These are phyloP conservation scores for Myotis lucifugus DNA, from an alignment of 2,113 vertebrate species.

Conservation along the genomic window DNA sequence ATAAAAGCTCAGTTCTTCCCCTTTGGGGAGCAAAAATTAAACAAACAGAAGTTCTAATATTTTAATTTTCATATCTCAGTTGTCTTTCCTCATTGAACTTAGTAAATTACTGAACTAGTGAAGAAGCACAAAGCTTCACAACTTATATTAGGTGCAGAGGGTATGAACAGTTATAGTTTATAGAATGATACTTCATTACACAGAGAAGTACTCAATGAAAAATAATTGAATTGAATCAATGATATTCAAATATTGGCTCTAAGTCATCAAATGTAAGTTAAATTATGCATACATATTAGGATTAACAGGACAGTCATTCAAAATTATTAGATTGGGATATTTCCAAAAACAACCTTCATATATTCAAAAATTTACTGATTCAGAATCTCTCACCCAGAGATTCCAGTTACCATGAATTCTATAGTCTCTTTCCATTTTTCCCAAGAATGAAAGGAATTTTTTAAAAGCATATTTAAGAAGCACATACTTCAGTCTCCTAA, in stretches of 20 bases:
- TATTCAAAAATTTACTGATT: conserved; percentile 34
- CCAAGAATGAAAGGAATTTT: background rate
- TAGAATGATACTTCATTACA: background rate
- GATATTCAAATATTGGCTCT: conserved; percentile 24
- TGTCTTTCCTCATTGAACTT: conserved; percentile 3
- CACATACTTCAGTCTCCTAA: background rate
- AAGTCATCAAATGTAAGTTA: conserved; percentile 28
- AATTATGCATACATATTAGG: background rate
- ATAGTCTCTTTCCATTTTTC: background rate
- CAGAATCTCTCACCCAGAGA: background rate
- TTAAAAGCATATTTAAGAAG: background rate
- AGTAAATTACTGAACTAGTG: background rate
- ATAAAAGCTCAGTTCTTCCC: background rate
- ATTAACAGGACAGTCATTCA: background rate
- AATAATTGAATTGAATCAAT: background rate
- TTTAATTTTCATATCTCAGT: background rate
- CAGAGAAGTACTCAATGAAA: background rate
- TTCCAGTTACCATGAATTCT: conserved; percentile 1
- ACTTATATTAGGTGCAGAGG: background rate
- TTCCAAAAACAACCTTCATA: conserved; percentile 39
- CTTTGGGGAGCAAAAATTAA: background rate
- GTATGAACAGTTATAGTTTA: background rate
- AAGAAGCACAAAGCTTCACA: background rate
- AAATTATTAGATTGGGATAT: background rate
- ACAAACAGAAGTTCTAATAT: background rate